phyloP scores from a whole-genome alignment of 2,797 vertebrate genomes.

The Simalia tracyae region DNA sequence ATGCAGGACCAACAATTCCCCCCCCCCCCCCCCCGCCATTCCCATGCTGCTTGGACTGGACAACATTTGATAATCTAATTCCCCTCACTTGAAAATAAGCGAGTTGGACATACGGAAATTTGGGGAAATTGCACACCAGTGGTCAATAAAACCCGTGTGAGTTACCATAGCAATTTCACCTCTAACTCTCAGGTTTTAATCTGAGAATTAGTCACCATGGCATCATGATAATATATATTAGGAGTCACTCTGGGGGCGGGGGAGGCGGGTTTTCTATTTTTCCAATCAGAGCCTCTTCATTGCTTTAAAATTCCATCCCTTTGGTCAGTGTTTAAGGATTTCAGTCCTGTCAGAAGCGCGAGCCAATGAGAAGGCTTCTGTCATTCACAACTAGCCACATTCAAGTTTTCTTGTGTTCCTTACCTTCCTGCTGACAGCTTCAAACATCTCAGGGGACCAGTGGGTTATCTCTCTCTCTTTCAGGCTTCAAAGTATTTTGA shows the following conservation, averaged over 20 bases:
- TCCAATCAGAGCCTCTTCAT: conserved; percentile 56
- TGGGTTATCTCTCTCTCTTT: conserved; percentile 64
- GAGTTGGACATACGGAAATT: background rate
- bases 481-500: conserved; percentile 64
- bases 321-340: conserved; percentile 72
- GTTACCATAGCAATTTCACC: background rate
- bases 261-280: conserved; percentile 30
- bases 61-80: background rate
- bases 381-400: conserved; percentile 72
- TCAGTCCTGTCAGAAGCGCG: conserved; percentile 71
- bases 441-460: conserved; percentile 63
- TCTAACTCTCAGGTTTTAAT: conserved; percentile 45
- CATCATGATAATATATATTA: conserved; percentile 16
- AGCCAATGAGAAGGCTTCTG: conserved; percentile 72
- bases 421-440: conserved; percentile 73
- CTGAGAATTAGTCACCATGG: conserved; percentile 48
- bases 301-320: conserved; percentile 68
- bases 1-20: background rate
- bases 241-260: background rate
- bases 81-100: background rate
- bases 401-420: conserved; percentile 73
- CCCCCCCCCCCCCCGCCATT: background rate
- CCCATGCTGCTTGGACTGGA: background rate
- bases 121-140: background rate
- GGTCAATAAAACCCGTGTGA: background rate